Base-by-base conservation (phyloP, 92 coral and sea anemone species). In the Blastomussa wellsi region DNA sequence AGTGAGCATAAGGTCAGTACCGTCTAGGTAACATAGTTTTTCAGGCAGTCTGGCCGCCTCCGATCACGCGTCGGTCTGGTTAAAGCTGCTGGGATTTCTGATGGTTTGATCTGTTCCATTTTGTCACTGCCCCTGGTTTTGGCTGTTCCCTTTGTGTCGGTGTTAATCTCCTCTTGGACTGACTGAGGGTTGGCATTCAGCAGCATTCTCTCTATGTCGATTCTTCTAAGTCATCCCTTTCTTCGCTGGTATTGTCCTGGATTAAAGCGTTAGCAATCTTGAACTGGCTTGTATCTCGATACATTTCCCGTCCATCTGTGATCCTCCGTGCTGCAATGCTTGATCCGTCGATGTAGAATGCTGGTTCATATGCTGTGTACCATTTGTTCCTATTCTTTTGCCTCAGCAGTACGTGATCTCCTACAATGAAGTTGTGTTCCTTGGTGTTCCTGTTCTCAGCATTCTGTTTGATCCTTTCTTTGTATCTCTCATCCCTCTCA, bases 341-440 rank as follows among this genome's bases (percentile, higher is more conserved):
- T 55, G 94, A 91, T 64, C 94, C 91, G 31, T 91, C 81, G 33
- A 73, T 78, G 77, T 91, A 91, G 89, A 88, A 86, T 44, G 90
- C 83, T 86, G 95, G 86, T 79, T 92, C 88, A 71, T 80, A 89
- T 8, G 92, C 88, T 47, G 92, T 89, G 11, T 90, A 67, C 90
- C 88, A 86, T 72, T 92, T 89, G 84, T 85, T 87, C 60, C 62
- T 79, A 81, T 91, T 87, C 28, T 64, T 84, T 71, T 87, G 85
- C 55, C 85, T 85, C 88, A 85, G 52, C 49, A 92, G 83, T 6
- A 86, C 92, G 73, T 86, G 76, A 78, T 92, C 92, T 64, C 89
- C 91, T 26, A 65, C 17, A 33, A 72, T 39, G 77, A 78, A 84
- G 77, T 65, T 85, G n/a, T n/a, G n/a, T n/a, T n/a, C n/a, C n/a